Conservation (phyloP, 2,113 vertebrate species). For the Nannospalax galili region DNA sequence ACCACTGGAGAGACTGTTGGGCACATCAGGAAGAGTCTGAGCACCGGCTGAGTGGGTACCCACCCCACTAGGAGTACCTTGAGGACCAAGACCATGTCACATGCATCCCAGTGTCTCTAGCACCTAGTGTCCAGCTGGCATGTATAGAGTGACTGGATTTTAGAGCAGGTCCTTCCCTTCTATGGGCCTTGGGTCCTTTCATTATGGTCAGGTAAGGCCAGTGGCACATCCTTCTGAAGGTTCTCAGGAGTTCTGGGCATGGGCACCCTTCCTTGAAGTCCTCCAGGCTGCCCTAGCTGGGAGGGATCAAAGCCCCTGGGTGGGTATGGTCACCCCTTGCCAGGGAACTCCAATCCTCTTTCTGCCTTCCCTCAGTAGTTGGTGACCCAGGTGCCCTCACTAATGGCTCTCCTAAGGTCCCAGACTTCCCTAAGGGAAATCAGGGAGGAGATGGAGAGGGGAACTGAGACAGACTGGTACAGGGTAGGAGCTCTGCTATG, state of each 20-base stretch:
- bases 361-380: not conserved
- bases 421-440: not conserved
- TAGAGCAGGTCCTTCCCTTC: not conserved
- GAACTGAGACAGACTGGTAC: not conserved
- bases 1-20: not conserved
- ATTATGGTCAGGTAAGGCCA: not conserved
- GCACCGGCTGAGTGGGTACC: not conserved
- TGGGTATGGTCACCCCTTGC: not conserved
- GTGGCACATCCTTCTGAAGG: not conserved
- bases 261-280: not conserved
- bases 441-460: not conserved
- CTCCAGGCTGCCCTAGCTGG: not conserved
- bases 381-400: not conserved
- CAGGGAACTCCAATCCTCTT: not conserved
- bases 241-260: not conserved
- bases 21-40: rapidly evolving
- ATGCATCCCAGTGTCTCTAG: not conserved
- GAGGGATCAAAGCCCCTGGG: not conserved
- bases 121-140: not conserved
- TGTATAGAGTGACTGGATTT: not conserved
- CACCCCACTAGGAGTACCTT: not conserved
- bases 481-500: not conserved
- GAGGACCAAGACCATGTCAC: not conserved
- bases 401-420: not conserved
- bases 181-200: not conserved